These are phyloP conservation scores for Polymixis lichenea DNA, from an alignment of 2,888 invertebrate species.

Conservation along the genomic window DNA sequence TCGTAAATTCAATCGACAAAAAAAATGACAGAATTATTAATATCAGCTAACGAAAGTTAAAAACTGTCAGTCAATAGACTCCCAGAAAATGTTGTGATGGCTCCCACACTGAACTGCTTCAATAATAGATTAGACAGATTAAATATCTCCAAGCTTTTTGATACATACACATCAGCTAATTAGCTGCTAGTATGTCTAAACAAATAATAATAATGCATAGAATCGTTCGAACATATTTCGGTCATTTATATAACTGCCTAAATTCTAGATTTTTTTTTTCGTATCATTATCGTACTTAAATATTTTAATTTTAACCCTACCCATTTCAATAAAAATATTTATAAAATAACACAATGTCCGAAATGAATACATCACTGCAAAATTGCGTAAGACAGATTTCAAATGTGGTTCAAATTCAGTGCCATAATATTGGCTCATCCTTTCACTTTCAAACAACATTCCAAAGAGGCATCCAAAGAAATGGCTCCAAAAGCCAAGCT, in stretches of 20 bases:
- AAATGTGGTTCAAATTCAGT: slow-evolving; percentile 72
- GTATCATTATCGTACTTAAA: neutral
- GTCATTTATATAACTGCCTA: too few species aligned
- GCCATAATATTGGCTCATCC: slow-evolving; percentile 66
- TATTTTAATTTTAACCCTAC: neutral
- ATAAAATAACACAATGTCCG: neutral
- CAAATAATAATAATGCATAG: too few species aligned
- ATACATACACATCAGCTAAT: too few species aligned
- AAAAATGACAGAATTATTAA: neutral
- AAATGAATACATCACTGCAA: slow-evolving; percentile 69
- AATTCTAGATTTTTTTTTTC: neutral
- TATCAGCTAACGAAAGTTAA: neutral
- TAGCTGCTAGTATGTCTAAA: too few species aligned
- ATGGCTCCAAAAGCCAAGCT: slow-evolving; percentile 45
- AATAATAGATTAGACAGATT: too few species aligned
- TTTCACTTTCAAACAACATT: slow-evolving; percentile 79
- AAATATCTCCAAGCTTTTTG: too few species aligned
- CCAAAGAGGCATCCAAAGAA: slow-evolving; percentile 47
- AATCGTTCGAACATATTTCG: neutral
- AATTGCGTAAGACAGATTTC: slow-evolving; percentile 67
- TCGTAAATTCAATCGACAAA: neutral
- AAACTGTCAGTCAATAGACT: neutral
- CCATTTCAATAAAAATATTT: too few species aligned
- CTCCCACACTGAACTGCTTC: too few species aligned
- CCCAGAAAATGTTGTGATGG: too few species aligned